Conservation (phyloP, 2,113 vertebrate genomes). For the Thymallus thymallus region DNA sequence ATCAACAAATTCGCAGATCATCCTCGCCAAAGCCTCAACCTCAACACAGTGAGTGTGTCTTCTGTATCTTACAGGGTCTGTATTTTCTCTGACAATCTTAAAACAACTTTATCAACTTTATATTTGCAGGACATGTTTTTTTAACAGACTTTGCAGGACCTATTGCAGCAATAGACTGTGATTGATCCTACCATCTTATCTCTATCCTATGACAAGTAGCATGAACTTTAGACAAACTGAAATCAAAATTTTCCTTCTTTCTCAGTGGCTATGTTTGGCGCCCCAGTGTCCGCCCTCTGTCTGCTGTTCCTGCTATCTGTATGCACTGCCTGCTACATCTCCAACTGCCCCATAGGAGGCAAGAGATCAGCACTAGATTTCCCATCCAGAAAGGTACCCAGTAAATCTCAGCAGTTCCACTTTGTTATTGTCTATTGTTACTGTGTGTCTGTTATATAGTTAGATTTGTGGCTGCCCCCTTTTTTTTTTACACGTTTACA, state of each 20-base stretch:
- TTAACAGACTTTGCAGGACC: background rate
- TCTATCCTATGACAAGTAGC: background rate
- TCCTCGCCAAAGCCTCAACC: slow-evolving; percentile 13
- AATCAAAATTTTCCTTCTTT: background rate
- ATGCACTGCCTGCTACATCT: slow-evolving; percentile 85
- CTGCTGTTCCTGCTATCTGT: slow-evolving; percentile 77
- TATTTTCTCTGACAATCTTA: background rate
- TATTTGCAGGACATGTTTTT: no score
- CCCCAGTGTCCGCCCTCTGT: slow-evolving; percentile 49
- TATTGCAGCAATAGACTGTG: background rate
- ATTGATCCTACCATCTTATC: background rate
- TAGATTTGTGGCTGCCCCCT: no score
- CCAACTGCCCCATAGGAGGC: slow-evolving; percentile 86
- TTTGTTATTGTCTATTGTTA: no score
- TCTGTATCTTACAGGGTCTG: background rate
- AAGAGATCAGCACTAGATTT: slow-evolving; percentile 74
- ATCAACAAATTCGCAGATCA: background rate
- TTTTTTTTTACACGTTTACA: no score
- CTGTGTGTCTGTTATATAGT: no score
- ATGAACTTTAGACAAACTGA: background rate
- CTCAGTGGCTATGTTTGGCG: slow-evolving; percentile 59
- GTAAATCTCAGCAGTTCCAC: no score
- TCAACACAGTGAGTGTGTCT: slow-evolving; percentile 27
- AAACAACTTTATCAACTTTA: no score
- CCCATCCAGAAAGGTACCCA: slow-evolving; percentile 73